These are phyloP conservation scores for Gavialis gangeticus DNA, from an alignment of 2,113 vertebrate genomes.

Conservation along the genomic window DNA sequence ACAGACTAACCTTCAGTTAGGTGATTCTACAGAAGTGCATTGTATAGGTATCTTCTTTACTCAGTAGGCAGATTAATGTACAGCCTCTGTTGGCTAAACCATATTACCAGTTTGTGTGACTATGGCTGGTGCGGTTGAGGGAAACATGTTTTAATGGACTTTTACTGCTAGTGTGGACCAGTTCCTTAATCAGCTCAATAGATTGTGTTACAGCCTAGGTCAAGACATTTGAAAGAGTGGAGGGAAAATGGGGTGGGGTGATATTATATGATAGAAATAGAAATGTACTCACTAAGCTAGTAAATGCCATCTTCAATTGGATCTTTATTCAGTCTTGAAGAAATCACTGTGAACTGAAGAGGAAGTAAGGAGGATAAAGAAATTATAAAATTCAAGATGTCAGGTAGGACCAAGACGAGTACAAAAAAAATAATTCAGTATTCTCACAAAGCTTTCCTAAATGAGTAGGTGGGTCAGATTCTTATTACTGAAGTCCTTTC, in stretches of 20 bases:
- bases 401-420: not conserved
- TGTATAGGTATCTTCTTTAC: not conserved
- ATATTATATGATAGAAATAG: not conserved
- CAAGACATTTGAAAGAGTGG: not conserved
- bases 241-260: accelerated
- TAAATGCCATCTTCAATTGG: slow-evolving; percentile 29
- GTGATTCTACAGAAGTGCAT: not conserved
- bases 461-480: not conserved
- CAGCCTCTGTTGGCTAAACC: not conserved
- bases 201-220: not conserved
- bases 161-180: not conserved
- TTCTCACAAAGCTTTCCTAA: not conserved
- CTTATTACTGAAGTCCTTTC: not conserved
- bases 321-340: not conserved
- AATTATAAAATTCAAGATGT: not conserved
- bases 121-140: not conserved
- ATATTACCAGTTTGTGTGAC: not conserved
- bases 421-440: not conserved
- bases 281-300: slow-evolving; percentile 25
- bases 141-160: not conserved
- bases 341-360: not conserved
- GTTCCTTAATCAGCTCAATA: not conserved
- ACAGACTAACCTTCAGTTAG: not conserved
- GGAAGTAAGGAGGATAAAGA: not conserved
- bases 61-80: not conserved